Conservation (phyloP, 1,140 invertebrate genomes). For the Hormaphis cornu region DNA sequence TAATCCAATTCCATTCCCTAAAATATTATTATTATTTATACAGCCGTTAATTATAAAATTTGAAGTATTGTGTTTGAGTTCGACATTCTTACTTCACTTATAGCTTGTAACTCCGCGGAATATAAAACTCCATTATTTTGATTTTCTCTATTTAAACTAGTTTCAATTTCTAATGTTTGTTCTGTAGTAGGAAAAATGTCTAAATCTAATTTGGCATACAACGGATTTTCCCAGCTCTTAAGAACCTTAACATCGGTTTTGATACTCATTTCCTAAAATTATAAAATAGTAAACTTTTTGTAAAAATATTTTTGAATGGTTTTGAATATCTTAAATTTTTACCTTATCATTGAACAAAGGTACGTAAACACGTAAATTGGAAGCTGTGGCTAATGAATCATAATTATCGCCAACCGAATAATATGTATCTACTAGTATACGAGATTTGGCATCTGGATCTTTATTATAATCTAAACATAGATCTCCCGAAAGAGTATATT, state of each 20-base stretch:
- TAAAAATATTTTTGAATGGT: no score
- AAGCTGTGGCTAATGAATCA: not conserved
- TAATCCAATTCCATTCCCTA: constrained; percentile 13
- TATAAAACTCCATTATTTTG: constrained; percentile 2
- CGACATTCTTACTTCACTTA: not conserved
- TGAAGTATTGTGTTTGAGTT: not conserved
- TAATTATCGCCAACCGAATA: not conserved
- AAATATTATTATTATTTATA: not conserved
- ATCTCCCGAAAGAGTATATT: not conserved
- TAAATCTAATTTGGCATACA: not conserved
- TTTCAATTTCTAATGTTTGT: not conserved
- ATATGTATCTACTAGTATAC: not conserved
- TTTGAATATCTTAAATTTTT: not conserved
- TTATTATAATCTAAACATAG: not conserved
- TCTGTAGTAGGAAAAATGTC: not conserved
- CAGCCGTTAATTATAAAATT: not conserved
- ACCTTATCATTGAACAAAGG: not conserved
- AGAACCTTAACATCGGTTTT: not conserved
- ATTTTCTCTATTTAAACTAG: not conserved
- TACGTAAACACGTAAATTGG: not conserved
- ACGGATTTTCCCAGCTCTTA: not conserved
- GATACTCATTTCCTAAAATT: not conserved
- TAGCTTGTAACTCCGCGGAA: not conserved
- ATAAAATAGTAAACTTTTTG: not conserved
- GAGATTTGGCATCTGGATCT: not conserved